Conservation (phyloP, 2,113 vertebrate genomes). For the Brachirus orientalis region DNA sequence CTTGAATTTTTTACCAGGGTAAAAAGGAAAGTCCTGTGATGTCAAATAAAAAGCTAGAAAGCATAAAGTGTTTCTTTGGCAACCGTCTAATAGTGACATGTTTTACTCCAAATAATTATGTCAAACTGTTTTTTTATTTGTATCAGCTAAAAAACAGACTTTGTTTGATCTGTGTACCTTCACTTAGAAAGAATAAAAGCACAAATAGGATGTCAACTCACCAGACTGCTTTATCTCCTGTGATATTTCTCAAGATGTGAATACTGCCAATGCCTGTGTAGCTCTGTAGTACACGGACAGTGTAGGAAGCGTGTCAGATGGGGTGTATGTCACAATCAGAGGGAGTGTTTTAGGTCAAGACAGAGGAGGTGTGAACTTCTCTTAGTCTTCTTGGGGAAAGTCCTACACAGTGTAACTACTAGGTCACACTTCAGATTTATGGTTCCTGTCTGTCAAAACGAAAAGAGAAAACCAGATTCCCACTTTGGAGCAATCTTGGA, state of each 20-base stretch:
- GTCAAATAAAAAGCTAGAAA: too few species aligned
- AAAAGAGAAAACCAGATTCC: not conserved
- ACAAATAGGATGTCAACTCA: conserved; percentile 1
- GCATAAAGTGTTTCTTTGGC: too few species aligned
- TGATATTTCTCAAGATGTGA: not conserved
- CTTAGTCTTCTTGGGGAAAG: not conserved
- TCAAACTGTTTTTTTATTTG: too few species aligned
- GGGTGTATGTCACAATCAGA: not conserved
- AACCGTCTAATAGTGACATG: too few species aligned
- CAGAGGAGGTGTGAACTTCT: not conserved
- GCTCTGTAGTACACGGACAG: not conserved
- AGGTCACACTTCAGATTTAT: not conserved
- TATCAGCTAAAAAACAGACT: too few species aligned
- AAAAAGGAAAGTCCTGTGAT: too few species aligned
- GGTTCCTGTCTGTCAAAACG: not conserved
- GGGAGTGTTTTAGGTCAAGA: not conserved
- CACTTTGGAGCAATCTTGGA: not conserved
- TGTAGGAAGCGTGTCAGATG: too few species aligned
- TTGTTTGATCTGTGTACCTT: too few species aligned
- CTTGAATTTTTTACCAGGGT: too few species aligned
- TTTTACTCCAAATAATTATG: too few species aligned
- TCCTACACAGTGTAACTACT: conserved; percentile 1
- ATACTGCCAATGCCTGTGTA: not conserved
- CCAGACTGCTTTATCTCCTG: conserved; percentile 16
- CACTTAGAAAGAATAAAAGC: not conserved